Evolutionary conservation across 2,888 invertebrate genomes (phyloP), one percentile per base, ranked within the genome.

Genomic region (Pemphredon lugubris): DNA sequence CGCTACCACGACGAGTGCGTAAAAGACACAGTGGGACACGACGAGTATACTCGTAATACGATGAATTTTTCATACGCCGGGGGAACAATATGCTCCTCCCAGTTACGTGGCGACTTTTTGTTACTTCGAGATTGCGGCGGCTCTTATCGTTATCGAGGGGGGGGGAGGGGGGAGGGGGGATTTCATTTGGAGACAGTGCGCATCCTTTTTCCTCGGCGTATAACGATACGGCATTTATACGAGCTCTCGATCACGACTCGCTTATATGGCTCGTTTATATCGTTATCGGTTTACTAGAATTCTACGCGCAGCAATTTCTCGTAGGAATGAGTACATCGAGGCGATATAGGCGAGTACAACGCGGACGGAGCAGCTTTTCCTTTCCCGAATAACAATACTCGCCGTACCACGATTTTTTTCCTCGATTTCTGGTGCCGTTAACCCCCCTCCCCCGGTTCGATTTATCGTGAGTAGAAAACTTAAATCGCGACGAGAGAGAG

Each of bases 221-320:
- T n/a, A 13, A 39, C 34, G 59, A 53, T 30, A 47, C 14, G 51
- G 32, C 32, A 23, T 11, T 51, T 39, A 37, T 40, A 32, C 54
- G 55, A 23, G 47, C 26, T 11, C 18, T 40, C 55, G 64, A 68
- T 76, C 69, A 65, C 54, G 64, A 48, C 47, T 48, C 54, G 51
- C 42, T 32, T 16, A 14, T 26, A 58, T 34, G 23, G 18, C 20
- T 20, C 44, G 37, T 16, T 42, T 32, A 30, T 75, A 68, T 77
- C 73, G 77, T 77, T 80, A 74, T 75, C 73, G 79, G 74, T 67
- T 68, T 68, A 59, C 70, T 67, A 60, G 59, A 72, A 57, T 63
- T 71, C 69, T 37, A 60, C 55, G n/a, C 57, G 71, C 55, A 39
- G 16, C 48, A 51, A 48, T 64, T 45, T 48, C 70, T 37, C 54